Conservation (phyloP, 2,113 vertebrate species). For the Pontoporia blainvillei region DNA sequence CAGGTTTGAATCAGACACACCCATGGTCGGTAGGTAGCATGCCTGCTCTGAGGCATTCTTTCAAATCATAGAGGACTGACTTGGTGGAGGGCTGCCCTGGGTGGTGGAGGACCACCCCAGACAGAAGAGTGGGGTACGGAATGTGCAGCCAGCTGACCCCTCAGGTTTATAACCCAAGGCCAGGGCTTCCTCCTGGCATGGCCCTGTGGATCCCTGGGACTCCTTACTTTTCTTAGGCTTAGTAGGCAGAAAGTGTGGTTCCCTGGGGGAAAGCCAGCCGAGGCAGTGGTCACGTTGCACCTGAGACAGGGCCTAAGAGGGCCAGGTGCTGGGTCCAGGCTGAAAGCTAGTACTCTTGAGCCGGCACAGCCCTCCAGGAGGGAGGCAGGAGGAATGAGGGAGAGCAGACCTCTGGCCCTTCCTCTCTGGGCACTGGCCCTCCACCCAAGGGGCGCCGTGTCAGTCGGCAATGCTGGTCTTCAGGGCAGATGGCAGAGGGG, state of each 20-base stretch:
- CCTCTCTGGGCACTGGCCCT: not conserved
- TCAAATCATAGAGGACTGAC: not conserved
- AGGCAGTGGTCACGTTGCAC: not conserved
- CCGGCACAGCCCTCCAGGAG: not conserved
- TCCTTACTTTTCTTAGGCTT: not conserved
- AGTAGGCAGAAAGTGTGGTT: not conserved
- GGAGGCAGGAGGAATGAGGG: not conserved
- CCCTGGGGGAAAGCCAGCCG: not conserved
- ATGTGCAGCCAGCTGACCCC: not conserved
- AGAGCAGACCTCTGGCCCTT: not conserved
- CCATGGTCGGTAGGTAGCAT: not conserved
- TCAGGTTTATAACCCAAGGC: not conserved
- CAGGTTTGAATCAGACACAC: not conserved
- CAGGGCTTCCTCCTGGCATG: not conserved
- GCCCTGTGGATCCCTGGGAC: not conserved
- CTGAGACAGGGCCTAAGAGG: not conserved
- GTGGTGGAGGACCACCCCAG: no score
- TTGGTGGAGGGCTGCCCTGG: not conserved
- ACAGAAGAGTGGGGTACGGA: not conserved
- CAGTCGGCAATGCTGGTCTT: no score
- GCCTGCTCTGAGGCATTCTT: not conserved
- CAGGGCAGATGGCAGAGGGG: no score
- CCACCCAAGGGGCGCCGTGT: not conserved
- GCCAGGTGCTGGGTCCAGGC: not conserved
- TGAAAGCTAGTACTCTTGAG: not conserved